Conservation (phyloP, 1,140 invertebrate species). For the Trachymyrmex cornetzi region DNA sequence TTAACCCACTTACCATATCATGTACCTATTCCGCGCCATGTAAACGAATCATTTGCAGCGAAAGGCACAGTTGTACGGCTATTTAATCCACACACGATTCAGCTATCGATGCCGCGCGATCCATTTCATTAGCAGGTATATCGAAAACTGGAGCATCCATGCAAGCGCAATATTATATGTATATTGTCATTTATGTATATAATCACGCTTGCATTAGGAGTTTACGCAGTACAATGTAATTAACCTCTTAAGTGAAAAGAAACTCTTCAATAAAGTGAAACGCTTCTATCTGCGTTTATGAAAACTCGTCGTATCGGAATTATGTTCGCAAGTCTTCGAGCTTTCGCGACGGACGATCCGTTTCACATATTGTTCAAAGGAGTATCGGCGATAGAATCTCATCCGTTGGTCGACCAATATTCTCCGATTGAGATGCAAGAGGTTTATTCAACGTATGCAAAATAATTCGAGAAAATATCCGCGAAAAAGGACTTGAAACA, state of each 20-base stretch:
- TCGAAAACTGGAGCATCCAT: constrained; percentile 62
- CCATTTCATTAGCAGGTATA: constrained; percentile 46
- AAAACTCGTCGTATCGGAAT: background rate
- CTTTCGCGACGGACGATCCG: constrained; percentile 15
- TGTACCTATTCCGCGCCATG: background rate
- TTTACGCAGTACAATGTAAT: background rate
- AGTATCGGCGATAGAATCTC: background rate
- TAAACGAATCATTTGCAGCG: constrained; percentile 61
- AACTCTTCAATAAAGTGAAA: background rate
- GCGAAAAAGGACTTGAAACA: constrained; percentile 48
- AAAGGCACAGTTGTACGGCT: constrained; percentile 52
- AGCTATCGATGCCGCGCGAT: constrained; percentile 25
- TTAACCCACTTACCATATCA: constrained; percentile 54
- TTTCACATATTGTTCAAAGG: constrained; percentile 24
- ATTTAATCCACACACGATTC: constrained; percentile 60
- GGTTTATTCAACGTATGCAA: constrained; percentile 41
- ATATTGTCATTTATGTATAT: background rate
- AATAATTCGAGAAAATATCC: constrained; percentile 49
- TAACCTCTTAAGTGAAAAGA: background rate
- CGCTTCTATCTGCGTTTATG: background rate
- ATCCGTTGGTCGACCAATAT: constrained; percentile 11
- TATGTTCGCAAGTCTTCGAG: background rate
- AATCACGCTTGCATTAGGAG: background rate
- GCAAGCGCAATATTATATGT: constrained; percentile 12
- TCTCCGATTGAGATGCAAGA: constrained; percentile 22